Evolutionary conservation across 2,113 vertebrate genomes (phyloP).

Genomic region (Vidua chalybeata): DNA sequence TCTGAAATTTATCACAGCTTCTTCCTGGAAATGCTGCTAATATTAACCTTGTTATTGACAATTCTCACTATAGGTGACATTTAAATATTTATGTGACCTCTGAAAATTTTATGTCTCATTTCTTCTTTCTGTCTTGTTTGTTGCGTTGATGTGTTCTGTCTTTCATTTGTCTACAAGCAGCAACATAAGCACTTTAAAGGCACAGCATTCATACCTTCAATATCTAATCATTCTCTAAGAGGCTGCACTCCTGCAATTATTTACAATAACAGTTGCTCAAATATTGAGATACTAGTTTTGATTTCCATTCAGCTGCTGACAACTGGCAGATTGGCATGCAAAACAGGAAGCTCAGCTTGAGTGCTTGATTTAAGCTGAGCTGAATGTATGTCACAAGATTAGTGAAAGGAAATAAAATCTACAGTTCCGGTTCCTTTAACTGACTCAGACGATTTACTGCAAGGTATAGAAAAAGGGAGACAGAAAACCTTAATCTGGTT

Average conservation of each 20-base stretch:
- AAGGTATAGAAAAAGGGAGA: not conserved
- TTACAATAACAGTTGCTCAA: not conserved
- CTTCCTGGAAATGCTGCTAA: not conserved
- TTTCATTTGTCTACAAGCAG: not conserved
- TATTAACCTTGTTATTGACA: not conserved
- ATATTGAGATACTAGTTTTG: not conserved
- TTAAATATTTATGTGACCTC: not conserved
- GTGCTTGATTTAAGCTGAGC: not conserved
- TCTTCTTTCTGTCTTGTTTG: not conserved
- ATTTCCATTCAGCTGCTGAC: not conserved
- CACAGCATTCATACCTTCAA: not conserved
- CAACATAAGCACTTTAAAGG: not conserved
- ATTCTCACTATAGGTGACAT: not conserved
- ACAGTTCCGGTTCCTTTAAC: conserved; percentile 3
- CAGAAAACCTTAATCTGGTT: not conserved
- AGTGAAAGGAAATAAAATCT: conserved; percentile 15
- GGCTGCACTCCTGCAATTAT: not conserved
- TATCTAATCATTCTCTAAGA: not conserved
- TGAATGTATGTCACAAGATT: not conserved
- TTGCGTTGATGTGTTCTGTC: not conserved
- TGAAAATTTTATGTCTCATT: not conserved
- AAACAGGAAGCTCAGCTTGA: not conserved
- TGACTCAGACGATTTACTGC: not conserved
- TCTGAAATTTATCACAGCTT: not conserved
- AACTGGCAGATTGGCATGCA: not conserved